A percentile compares a stretch with the other conserved stretches of the same genome.
Evolutionary conservation across 2,113 vertebrate genomes (phyloP).

Genomic region (Rhabdomys dilectus): DNA sequence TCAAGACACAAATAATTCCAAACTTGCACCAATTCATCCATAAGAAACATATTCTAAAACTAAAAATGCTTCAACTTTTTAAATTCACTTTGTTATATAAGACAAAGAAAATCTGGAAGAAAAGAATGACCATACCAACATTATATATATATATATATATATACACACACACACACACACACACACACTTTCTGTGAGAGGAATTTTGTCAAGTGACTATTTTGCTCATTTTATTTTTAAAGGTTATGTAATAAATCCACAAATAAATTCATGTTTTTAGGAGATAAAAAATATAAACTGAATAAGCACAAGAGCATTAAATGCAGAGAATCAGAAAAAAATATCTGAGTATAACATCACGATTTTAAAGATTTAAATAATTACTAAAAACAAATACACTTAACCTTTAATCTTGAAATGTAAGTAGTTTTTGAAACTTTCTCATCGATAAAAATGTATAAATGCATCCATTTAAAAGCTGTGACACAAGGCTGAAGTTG

Average conservation of each 20-base stretch:
- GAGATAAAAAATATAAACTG: not conserved
- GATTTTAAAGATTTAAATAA: not conserved
- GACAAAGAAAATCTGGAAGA: not conserved
- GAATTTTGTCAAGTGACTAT: not conserved
- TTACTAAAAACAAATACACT: not conserved
- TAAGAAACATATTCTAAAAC: not conserved
- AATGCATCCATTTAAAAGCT: not conserved
- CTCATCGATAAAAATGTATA: constrained; percentile 17
- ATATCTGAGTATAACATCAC: not conserved
- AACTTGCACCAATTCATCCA: not conserved
- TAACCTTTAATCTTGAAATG: constrained; percentile 9
- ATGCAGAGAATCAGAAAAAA: not conserved
- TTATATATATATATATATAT: not conserved
- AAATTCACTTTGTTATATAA: not conserved
- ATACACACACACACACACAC: no score
- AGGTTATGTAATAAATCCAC: not conserved
- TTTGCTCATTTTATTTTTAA: not conserved
- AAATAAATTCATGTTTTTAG: not conserved
- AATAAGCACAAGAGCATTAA: not conserved
- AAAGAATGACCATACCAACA: not conserved
- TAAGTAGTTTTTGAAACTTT: not conserved
- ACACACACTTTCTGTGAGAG: not conserved
- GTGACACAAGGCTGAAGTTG: not conserved
- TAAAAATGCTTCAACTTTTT: not conserved
- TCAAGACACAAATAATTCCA: constrained; percentile 14